These are phyloP conservation scores for Neodiprion pinetum DNA, from an alignment of 1,140 invertebrate genomes.

Conservation along the genomic window DNA sequence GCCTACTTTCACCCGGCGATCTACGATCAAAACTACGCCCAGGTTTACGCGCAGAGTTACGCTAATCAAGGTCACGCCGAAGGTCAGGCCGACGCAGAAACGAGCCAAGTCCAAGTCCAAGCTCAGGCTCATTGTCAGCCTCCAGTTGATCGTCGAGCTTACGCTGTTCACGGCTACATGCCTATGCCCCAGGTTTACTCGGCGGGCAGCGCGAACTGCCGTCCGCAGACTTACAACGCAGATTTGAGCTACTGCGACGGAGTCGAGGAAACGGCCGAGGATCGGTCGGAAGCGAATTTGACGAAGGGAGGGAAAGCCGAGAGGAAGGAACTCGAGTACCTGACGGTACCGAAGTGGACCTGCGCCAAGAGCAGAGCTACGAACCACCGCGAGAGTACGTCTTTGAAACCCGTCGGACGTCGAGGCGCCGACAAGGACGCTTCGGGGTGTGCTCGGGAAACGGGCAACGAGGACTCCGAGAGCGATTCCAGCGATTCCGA, in stretches of 20 bases:
- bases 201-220: neutral
- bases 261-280: too few species aligned
- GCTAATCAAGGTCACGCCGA: neutral
- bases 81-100: neutral
- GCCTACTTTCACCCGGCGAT: conserved; percentile 35
- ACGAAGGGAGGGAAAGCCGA: neutral
- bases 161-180: too few species aligned
- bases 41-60: conserved; percentile 11
- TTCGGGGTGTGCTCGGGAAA: conserved; percentile 4
- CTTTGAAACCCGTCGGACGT: too few species aligned
- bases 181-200: neutral
- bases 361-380: conserved; percentile 26
- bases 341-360: conserved; percentile 36
- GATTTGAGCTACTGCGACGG: neutral
- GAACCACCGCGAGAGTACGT: neutral
- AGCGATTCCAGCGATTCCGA: conserved; percentile 43
- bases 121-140: too few species aligned
- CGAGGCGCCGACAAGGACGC: neutral
- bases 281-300: neutral
- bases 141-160: neutral
- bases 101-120: too few species aligned
- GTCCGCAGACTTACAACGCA: neutral
- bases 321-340: conserved; percentile 11
- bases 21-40: conserved; percentile 32
- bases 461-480: conserved; percentile 17